A percentile compares a stretch with the other conserved stretches of the same genome.
phyloP scores from a whole-genome alignment of 2,888 invertebrate genomes.

The Buathra laborator region DNA sequence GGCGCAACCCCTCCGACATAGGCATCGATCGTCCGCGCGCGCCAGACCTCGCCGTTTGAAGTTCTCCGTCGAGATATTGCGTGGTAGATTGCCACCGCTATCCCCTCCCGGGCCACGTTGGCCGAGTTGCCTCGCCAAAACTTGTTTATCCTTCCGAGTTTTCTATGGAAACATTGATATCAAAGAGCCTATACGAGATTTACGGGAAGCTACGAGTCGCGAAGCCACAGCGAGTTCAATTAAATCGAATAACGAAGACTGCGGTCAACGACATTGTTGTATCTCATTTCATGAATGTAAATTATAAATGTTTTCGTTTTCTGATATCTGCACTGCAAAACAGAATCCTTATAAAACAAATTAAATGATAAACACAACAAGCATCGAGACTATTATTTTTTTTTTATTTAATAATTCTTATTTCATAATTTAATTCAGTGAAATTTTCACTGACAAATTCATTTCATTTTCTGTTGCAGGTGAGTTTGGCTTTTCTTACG shows the following conservation, averaged over 20 bases:
- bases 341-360: no score
- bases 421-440: no score
- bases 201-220: not conserved
- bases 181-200: not conserved
- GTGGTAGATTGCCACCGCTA: constrained; percentile 61
- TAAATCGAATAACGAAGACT: not conserved
- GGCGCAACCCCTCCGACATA: constrained; percentile 47
- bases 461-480: constrained; percentile 51
- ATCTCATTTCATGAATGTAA: not conserved
- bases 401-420: no score
- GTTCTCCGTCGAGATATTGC: constrained; percentile 63
- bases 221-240: not conserved
- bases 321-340: no score
- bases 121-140: constrained; percentile 32
- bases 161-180: constrained; percentile 41
- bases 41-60: constrained; percentile 60
- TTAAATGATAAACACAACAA: no score
- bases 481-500: constrained; percentile 43
- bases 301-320: no score
- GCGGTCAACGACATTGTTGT: not conserved
- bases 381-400: no score
- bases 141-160: constrained; percentile 50
- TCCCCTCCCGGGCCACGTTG: not conserved
- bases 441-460: not conserved
- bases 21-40: constrained; percentile 58